A percentile compares a stretch with the other conserved stretches of the same genome.
These are phyloP conservation scores for Sander lucioperca DNA, from an alignment of 2,113 vertebrate genomes.

Conservation along the genomic window DNA sequence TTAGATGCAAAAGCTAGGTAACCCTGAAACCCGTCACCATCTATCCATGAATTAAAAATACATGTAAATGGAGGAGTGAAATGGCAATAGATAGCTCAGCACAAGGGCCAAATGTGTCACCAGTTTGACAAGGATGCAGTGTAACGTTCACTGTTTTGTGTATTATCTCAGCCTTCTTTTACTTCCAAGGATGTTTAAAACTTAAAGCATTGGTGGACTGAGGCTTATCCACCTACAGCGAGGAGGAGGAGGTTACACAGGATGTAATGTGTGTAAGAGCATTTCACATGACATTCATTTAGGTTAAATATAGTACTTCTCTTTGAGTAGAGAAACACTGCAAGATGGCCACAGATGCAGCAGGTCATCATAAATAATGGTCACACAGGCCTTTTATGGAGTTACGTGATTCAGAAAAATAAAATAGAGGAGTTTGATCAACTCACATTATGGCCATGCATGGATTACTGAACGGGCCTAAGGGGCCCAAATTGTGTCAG, in stretches of 20 bases:
- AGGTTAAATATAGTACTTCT: background rate
- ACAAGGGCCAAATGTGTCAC: background rate
- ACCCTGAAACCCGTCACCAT: background rate
- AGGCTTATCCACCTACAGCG: background rate
- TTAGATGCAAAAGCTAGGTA: background rate
- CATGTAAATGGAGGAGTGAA: conserved; percentile 5
- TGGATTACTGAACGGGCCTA: no score
- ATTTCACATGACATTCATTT: background rate
- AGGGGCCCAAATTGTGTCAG: no score
- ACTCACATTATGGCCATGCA: background rate
- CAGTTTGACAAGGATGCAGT: background rate
- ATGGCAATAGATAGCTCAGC: conserved; percentile 8
- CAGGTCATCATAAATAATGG: background rate
- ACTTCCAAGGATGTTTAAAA: background rate
- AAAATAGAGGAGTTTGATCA: no score
- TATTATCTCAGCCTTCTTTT: background rate
- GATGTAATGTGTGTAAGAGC: background rate
- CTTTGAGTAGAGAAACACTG: background rate
- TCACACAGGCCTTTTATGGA: background rate
- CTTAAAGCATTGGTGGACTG: background rate
- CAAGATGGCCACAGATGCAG: background rate
- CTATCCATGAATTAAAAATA: conserved; percentile 17
- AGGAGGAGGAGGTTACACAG: background rate
- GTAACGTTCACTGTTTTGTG: background rate
- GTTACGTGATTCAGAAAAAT: no score